A percentile compares a stretch with the other conserved stretches of the same genome.
These are phyloP conservation scores for Rhinolophus sinicus DNA, from an alignment of 2,113 vertebrate species.

Conservation along the genomic window DNA sequence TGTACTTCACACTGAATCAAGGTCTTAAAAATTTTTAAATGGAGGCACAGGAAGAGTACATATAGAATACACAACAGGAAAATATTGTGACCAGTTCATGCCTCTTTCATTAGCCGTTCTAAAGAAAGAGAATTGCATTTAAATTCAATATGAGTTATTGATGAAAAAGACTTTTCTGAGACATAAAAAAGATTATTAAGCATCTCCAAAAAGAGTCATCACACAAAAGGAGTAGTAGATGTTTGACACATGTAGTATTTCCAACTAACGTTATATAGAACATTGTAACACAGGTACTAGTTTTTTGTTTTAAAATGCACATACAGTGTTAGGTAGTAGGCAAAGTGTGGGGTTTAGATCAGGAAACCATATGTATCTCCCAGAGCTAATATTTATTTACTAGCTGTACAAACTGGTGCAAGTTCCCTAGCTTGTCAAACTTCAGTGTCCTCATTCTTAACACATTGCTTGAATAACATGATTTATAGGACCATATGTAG, in stretches of 20 bases:
- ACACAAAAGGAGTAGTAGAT: background rate
- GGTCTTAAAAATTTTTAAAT: background rate
- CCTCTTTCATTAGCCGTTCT: background rate
- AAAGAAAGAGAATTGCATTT: background rate
- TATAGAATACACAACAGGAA: background rate
- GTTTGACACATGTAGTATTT: background rate
- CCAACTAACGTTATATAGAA: background rate
- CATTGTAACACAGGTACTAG: background rate
- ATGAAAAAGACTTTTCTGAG: background rate
- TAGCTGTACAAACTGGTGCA: background rate
- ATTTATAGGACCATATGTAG: background rate
- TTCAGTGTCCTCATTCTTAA: background rate
- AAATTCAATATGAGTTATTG: background rate
- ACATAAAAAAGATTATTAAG: background rate
- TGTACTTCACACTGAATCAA: background rate
- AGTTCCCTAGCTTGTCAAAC: background rate
- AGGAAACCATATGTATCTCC: background rate
- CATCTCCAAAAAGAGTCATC: background rate
- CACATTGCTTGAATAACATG: background rate
- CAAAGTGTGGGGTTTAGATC: background rate
- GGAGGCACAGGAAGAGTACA: background rate
- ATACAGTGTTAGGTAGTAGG: background rate
- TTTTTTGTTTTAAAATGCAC: constrained; percentile 4
- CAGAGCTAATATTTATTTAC: background rate
- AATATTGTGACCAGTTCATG: background rate